These are phyloP conservation scores for Gymnorhina tibicen DNA, from an alignment of 2,113 vertebrate species.

Conservation along the genomic window DNA sequence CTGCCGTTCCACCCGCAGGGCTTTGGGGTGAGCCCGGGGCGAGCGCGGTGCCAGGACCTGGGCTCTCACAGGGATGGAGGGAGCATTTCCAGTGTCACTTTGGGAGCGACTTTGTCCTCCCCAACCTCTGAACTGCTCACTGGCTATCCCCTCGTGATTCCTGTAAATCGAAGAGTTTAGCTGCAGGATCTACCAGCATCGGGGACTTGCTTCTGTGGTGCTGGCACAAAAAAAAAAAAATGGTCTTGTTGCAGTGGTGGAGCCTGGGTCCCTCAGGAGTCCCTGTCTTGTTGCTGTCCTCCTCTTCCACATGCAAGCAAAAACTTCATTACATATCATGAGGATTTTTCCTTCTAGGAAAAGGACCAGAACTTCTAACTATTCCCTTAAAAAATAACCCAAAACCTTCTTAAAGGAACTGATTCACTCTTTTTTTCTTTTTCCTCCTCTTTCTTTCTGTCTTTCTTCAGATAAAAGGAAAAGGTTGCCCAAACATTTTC, in stretches of 20 bases:
- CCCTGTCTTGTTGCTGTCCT: not conserved
- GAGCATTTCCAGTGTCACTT: not conserved
- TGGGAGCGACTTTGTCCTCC: not conserved
- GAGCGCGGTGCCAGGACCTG: not conserved
- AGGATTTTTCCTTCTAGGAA: not conserved
- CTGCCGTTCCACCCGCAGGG: not conserved
- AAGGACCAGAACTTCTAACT: not conserved
- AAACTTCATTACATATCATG: not conserved
- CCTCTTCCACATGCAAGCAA: fast-evolving
- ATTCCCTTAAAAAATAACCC: not conserved
- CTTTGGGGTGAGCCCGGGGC: not conserved
- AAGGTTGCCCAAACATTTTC: not conserved
- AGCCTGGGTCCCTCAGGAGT: not conserved
- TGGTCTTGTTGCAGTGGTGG: not conserved
- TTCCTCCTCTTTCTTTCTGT: not conserved
- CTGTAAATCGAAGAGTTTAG: not conserved
- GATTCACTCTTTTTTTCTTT: too few relatives aligned
- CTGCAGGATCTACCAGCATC: not conserved
- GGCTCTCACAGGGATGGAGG: not conserved
- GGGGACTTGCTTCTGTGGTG: not conserved
- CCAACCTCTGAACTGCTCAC: not conserved
- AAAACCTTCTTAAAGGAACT: not conserved
- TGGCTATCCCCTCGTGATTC: not conserved
- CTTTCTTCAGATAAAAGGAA: not conserved
- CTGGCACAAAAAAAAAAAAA: not conserved